phyloP scores from a whole-genome alignment of 2,113 vertebrate species.

The Junco hyemalis region DNA sequence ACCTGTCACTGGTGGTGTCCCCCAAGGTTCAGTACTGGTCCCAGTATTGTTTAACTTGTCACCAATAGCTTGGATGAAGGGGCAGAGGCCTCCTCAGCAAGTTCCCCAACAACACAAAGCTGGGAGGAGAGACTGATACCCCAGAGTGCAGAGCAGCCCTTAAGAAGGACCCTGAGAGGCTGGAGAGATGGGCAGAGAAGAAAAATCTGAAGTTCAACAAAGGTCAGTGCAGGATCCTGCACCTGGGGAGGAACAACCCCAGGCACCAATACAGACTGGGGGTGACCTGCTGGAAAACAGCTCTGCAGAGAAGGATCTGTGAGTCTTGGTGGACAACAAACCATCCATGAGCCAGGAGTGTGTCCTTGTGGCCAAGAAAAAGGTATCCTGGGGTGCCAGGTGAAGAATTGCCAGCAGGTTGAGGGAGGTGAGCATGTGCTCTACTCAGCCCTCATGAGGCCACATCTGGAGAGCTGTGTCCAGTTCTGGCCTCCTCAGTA shows the following conservation, averaged over 20 bases:
- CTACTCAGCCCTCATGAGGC: background rate
- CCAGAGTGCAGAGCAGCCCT: background rate
- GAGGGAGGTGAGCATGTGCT: background rate
- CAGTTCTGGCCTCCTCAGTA: background rate
- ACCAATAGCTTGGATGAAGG: background rate
- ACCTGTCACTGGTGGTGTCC: background rate
- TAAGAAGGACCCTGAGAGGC: background rate
- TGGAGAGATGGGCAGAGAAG: background rate
- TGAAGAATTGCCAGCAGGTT: background rate
- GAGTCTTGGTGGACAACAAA: background rate
- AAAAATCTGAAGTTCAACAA: background rate
- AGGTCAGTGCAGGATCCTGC: background rate
- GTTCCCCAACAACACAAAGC: rapidly evolving
- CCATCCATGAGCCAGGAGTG: background rate
- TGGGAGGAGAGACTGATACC: background rate
- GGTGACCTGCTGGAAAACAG: background rate
- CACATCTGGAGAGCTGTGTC: background rate
- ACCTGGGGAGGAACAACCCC: background rate
- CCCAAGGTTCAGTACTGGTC: background rate
- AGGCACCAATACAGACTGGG: background rate
- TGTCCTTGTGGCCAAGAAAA: background rate
- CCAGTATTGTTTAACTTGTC: background rate
- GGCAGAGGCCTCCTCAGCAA: background rate
- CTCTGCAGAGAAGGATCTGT: background rate
- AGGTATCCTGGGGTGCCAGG: background rate